A percentile compares a stretch with the other conserved stretches of the same genome.
phyloP scores from a whole-genome alignment of 2,888 invertebrate species.

The Liposcelis brunnea region DNA sequence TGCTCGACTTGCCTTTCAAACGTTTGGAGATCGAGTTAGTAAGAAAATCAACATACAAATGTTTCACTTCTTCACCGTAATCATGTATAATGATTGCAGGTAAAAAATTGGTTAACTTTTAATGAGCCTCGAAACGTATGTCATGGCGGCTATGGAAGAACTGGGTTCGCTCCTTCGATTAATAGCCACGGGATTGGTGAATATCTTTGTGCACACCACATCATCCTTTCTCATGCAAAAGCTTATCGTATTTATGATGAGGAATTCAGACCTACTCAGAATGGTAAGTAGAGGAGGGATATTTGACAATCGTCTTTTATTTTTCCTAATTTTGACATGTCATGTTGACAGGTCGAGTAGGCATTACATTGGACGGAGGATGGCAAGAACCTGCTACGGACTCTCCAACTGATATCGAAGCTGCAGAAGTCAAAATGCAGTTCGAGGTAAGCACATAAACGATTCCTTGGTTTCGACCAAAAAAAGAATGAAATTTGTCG shows the following conservation, averaged over 20 bases:
- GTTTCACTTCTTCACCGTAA: too few relatives aligned
- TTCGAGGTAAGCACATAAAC: slow-evolving; percentile 37
- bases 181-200: slow-evolving; percentile 35
- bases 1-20: slow-evolving; percentile 33
- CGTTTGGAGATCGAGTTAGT: slow-evolving; percentile 32
- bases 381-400: slow-evolving; percentile 40
- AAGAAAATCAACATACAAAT: too few relatives aligned
- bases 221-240: slow-evolving; percentile 44
- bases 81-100: too few relatives aligned
- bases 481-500: too few relatives aligned
- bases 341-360: slow-evolving; percentile 41
- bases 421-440: slow-evolving; percentile 35
- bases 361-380: slow-evolving; percentile 36
- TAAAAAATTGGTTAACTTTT: slow-evolving; percentile 45
- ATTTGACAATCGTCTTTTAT: slow-evolving; percentile 10
- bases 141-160: slow-evolving; percentile 17
- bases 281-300: too few relatives aligned
- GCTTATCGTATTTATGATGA: slow-evolving; percentile 42
- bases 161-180: slow-evolving; percentile 18
- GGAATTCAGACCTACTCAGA: slow-evolving; percentile 33
- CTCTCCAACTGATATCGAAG: slow-evolving; percentile 30
- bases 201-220: slow-evolving; percentile 43
- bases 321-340: slow-evolving; percentile 16
- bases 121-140: slow-evolving; percentile 35
- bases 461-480: too few relatives aligned